Conservation (phyloP, 1,140 invertebrate species). For the Anagrus nilaparvatae region DNA sequence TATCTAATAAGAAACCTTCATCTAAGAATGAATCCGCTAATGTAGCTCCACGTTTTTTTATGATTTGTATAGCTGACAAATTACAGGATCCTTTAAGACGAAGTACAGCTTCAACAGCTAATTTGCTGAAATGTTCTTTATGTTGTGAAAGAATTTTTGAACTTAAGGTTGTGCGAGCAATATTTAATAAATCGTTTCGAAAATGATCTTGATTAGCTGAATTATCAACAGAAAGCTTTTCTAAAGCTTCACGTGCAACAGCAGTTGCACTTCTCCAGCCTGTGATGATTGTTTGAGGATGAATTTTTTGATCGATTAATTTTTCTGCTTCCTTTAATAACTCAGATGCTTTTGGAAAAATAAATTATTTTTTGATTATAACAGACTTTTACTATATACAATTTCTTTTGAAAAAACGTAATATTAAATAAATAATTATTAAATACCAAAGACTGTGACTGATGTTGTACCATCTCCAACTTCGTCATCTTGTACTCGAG, state of each 20-base stretch:
- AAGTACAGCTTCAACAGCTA: conserved; percentile 92
- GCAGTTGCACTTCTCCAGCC: conserved; percentile 86
- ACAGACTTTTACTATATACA: not conserved
- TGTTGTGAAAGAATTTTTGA: conserved; percentile 98
- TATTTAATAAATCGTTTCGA: conserved; percentile 85
- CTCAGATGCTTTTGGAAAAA: conserved; percentile 65
- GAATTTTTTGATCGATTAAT: conserved; percentile 87
- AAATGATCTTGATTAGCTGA: conserved; percentile 72
- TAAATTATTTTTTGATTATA: conserved; percentile 1
- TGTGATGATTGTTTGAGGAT: conserved; percentile 95
- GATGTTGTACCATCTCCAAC: conserved; percentile 99
- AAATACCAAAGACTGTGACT: conserved; percentile 81
- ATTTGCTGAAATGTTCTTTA: conserved; percentile 91
- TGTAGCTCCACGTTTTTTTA: conserved; percentile 90
- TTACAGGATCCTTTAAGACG: conserved; percentile 93
- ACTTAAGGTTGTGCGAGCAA: conserved; percentile 93
- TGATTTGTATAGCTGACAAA: conserved; percentile 93
- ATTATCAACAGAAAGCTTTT: conserved; percentile 69
- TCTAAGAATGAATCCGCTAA: conserved; percentile 94
- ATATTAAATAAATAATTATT: conserved; percentile 6
- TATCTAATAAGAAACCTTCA: conserved; percentile 96
- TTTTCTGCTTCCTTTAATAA: conserved; percentile 91
- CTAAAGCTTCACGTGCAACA: conserved; percentile 74
- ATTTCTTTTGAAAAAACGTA: conserved; percentile 5
- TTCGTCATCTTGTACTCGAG: conserved; percentile 97